A percentile compares a stretch with the other conserved stretches of the same genome.
These are phyloP conservation scores for Lontra canadensis DNA, from an alignment of 2,113 vertebrate genomes.

Conservation along the genomic window DNA sequence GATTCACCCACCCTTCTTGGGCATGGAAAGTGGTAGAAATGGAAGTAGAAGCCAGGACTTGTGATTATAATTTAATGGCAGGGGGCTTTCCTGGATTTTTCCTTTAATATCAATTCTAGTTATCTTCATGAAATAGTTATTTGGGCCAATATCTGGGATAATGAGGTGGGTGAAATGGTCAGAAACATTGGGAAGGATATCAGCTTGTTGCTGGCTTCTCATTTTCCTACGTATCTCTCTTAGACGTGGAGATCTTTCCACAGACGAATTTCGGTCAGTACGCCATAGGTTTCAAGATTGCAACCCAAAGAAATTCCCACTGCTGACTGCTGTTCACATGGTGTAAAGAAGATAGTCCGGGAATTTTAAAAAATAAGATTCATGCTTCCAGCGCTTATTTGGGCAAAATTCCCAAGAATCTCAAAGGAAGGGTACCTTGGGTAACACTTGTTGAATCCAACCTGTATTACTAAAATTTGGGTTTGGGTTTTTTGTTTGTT, in stretches of 20 bases:
- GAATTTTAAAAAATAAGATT: background rate
- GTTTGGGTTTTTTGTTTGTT: too few relatives aligned
- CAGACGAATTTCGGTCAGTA: background rate
- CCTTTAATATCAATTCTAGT: background rate
- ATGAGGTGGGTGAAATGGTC: background rate
- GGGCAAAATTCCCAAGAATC: slow-evolving; percentile 25
- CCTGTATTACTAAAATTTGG: background rate
- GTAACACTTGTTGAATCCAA: slow-evolving; percentile 12
- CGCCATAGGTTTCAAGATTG: background rate
- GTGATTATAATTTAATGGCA: background rate
- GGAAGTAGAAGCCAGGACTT: background rate
- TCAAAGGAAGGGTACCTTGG: background rate
- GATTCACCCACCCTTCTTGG: background rate
- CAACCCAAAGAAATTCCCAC: background rate
- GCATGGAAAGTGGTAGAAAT: background rate
- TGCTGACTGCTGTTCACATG: background rate
- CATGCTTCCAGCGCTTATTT: slow-evolving; percentile 21
- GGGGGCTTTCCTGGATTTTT: background rate
- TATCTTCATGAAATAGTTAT: background rate
- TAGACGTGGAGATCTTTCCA: background rate
- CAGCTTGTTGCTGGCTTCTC: background rate
- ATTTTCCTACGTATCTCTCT: background rate
- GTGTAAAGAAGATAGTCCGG: background rate
- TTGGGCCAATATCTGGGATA: background rate
- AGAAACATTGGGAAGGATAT: background rate